phyloP scores from a whole-genome alignment of 1,140 invertebrate species.

The Orussus abietinus region DNA sequence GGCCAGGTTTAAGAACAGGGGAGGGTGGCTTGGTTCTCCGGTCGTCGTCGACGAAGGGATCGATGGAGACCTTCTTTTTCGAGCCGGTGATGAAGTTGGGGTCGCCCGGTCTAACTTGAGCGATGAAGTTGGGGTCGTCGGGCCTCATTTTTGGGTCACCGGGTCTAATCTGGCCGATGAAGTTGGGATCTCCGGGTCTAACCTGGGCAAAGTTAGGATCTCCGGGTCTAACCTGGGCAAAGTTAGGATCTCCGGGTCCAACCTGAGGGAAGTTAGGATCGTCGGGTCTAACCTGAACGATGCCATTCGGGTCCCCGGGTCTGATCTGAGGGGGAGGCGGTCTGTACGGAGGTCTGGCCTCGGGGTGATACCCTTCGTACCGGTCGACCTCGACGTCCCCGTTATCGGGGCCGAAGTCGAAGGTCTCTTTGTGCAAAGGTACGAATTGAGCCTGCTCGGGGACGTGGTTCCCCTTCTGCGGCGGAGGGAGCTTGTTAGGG shows the following conservation, averaged over 20 bases:
- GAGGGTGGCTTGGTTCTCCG: conserved; percentile 24
- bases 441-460: conserved; percentile 39
- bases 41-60: conserved; percentile 24
- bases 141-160: too few relatives aligned
- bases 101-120: conserved; percentile 27
- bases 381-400: too few relatives aligned
- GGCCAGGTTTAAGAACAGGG: conserved; percentile 23
- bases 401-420: conserved; percentile 29
- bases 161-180: too few relatives aligned
- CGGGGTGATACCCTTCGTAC: too few relatives aligned
- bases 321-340: too few relatives aligned
- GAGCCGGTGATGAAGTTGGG: conserved; percentile 33
- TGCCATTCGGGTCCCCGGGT: conserved; percentile 34
- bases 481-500: conserved; percentile 24
- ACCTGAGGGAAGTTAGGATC: too few relatives aligned
- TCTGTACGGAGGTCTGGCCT: conserved; percentile 33
- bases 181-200: conserved; percentile 33
- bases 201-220: too few relatives aligned
- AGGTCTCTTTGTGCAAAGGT: conserved; percentile 25
- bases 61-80: conserved; percentile 31
- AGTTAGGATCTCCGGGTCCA: conserved; percentile 33
- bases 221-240: too few relatives aligned
- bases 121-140: conserved; percentile 35
- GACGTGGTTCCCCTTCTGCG: conserved; percentile 15
- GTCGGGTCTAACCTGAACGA: too few relatives aligned